Evolutionary conservation across 2,888 invertebrate species (phyloP).

Genomic region (Ryuthela nishihirai): DNA sequence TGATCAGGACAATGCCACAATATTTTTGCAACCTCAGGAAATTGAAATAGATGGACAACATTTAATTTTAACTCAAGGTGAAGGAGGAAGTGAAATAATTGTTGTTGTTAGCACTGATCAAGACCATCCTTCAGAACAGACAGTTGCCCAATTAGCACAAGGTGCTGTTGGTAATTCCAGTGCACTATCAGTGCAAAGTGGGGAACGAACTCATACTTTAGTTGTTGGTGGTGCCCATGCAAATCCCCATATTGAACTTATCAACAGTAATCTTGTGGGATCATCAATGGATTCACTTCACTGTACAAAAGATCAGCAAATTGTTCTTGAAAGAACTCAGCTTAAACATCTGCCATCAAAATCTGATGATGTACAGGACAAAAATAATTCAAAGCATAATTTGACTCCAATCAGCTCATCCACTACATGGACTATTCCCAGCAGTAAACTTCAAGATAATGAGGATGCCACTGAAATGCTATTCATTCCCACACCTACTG

Average conservation of each 20-base stretch:
- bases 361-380: neutral
- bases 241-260: neutral
- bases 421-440: no score
- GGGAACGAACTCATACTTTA: neutral
- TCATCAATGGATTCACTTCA: no score
- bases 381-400: neutral
- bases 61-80: conserved; percentile 9
- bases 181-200: neutral
- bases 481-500: neutral
- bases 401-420: neutral
- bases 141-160: neutral
- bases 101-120: conserved; percentile 4
- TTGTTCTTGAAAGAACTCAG: neutral
- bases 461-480: neutral
- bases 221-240: neutral
- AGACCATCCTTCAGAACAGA: neutral
- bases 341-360: neutral
- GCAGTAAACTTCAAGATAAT: neutral
- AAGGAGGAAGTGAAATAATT: conserved; percentile 3
- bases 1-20: neutral
- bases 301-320: no score
- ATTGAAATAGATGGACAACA: conserved; percentile 11
- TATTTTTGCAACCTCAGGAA: conserved; percentile 3
- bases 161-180: neutral
- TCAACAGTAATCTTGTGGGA: neutral